A percentile compares a stretch with the other conserved stretches of the same genome.
Conservation (phyloP, 2,888 invertebrate species). For the Slavum lentiscoides region DNA sequence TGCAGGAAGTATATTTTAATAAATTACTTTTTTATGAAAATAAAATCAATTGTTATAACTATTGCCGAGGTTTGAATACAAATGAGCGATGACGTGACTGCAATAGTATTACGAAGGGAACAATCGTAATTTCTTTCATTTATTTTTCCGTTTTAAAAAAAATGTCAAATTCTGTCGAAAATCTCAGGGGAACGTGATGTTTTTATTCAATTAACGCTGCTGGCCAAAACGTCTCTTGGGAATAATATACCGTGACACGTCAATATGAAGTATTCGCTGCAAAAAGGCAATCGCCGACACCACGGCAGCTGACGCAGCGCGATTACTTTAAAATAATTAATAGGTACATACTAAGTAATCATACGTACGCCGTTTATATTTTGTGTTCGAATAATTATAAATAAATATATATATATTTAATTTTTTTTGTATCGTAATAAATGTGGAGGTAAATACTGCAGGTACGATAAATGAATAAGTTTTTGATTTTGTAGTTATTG, state of each 20-base stretch:
- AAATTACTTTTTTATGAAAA: slow-evolving; percentile 53
- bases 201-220: slow-evolving; percentile 40
- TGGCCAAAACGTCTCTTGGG: slow-evolving; percentile 1
- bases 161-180: slow-evolving; percentile 36
- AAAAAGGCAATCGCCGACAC: not conserved
- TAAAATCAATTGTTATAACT: slow-evolving; percentile 53
- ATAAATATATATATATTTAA: not conserved
- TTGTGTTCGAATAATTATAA: not conserved
- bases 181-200: slow-evolving; percentile 43
- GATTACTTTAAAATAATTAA: not conserved
- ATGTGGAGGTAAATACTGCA: not conserved
- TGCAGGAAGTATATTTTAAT: slow-evolving; percentile 51
- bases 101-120: slow-evolving; percentile 42
- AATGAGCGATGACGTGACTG: slow-evolving; percentile 51
- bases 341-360: not conserved
- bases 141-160: slow-evolving; percentile 14
- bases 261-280: not conserved
- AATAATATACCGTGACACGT: not conserved
- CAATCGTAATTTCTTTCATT: slow-evolving; percentile 46
- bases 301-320: not conserved
- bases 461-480: not conserved
- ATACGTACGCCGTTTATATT: not conserved
- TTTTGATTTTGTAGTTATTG: slow-evolving; percentile 12
- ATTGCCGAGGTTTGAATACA: slow-evolving; percentile 52
- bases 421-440: not conserved